These are phyloP conservation scores for Otocyon megalotis DNA, from an alignment of 2,113 vertebrate species.

Conservation along the genomic window DNA sequence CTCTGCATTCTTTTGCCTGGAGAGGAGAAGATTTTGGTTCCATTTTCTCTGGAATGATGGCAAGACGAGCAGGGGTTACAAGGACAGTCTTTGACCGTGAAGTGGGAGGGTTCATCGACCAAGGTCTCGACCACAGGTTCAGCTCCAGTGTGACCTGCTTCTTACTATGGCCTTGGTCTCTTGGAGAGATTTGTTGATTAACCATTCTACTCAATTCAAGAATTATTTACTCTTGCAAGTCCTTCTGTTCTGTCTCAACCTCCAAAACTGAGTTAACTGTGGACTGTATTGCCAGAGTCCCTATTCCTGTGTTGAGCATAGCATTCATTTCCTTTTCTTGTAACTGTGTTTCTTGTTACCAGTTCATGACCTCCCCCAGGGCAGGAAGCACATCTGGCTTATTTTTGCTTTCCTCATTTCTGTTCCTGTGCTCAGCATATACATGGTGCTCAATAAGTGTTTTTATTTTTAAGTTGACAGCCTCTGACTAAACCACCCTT, in stretches of 20 bases:
- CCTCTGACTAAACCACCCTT: not conserved
- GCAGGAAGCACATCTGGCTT: not conserved
- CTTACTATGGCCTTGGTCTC: not conserved
- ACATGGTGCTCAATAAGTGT: not conserved
- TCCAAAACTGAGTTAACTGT: not conserved
- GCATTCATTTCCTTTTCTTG: not conserved
- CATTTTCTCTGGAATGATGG: not conserved
- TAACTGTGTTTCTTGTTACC: not conserved
- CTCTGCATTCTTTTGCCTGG: not conserved
- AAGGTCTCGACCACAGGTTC: not conserved
- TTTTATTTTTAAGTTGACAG: not conserved
- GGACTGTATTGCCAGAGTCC: not conserved
- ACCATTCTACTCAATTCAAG: not conserved
- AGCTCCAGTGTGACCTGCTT: not conserved
- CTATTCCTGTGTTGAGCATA: not conserved
- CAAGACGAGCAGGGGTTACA: not conserved
- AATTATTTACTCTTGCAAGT: not conserved
- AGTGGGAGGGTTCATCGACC: not conserved
- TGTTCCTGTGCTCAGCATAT: not conserved
- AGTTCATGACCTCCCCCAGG: not conserved
- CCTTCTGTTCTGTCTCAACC: not conserved
- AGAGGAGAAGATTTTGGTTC: not conserved
- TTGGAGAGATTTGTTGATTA: not conserved
- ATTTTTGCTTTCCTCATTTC: conserved; percentile 1
- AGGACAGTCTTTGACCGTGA: not conserved